Evolutionary conservation across 2,113 vertebrate species (phyloP).

Genomic region (Trinectes maculatus): DNA sequence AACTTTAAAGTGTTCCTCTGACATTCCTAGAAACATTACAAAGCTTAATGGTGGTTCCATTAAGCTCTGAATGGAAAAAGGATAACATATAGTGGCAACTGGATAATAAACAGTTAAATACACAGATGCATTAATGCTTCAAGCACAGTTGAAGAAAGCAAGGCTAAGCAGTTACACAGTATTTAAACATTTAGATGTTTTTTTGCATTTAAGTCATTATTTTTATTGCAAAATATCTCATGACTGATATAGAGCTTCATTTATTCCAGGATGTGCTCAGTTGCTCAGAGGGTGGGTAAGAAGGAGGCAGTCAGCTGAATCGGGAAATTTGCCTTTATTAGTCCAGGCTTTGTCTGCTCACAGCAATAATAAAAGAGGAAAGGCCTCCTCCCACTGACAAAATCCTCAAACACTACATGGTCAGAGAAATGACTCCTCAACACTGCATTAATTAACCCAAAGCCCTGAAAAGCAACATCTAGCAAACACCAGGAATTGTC

Average conservation of each 20-base stretch:
- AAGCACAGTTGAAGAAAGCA: background rate
- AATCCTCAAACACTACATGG: constrained; percentile 11
- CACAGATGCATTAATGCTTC: background rate
- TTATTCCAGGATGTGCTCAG: background rate
- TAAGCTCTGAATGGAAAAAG: background rate
- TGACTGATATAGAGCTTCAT: background rate
- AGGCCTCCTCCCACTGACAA: constrained; percentile 15
- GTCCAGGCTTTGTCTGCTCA: constrained; percentile 36
- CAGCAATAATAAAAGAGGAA: constrained; percentile 41
- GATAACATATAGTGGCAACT: background rate
- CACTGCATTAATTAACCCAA: constrained; percentile 40
- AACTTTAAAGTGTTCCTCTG: background rate
- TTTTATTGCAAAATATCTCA: background rate
- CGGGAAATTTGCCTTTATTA: constrained; percentile 56
- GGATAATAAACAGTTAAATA: background rate
- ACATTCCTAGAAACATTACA: background rate
- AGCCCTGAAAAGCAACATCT: constrained; percentile 8
- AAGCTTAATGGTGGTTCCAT: background rate
- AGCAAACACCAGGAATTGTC: constrained; percentile 21
- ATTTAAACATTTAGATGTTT: background rate
- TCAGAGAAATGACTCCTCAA: background rate
- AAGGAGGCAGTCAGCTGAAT: constrained; percentile 46
- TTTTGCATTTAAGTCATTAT: background rate
- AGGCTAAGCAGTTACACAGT: background rate
- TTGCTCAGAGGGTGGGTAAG: constrained; percentile 14